These are phyloP conservation scores for Gracilinanus agilis DNA, from an alignment of 2,113 vertebrate species.

Conservation along the genomic window DNA sequence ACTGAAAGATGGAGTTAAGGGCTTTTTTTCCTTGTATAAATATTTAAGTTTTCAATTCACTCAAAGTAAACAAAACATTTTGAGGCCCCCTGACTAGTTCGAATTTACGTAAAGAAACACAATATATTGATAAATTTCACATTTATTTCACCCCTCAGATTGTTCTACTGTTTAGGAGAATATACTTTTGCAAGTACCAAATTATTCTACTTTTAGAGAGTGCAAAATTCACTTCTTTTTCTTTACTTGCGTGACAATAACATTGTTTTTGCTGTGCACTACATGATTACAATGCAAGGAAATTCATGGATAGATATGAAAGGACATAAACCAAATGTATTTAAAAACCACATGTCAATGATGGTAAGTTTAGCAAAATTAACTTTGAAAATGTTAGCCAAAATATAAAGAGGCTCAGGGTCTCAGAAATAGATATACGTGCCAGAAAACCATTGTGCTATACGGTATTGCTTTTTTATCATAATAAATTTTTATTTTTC, in stretches of 20 bases:
- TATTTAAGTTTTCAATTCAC: background rate
- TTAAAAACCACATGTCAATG: background rate
- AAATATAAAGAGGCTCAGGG: background rate
- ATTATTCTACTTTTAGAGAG: slow-evolving; percentile 12
- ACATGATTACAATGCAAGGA: background rate
- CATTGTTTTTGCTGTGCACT: slow-evolving; percentile 1
- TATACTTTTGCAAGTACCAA: slow-evolving; percentile 35
- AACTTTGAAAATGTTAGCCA: slow-evolving; percentile 28
- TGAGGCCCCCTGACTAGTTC: background rate
- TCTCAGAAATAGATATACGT: slow-evolving; percentile 1
- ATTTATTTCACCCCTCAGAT: background rate
- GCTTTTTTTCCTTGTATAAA: slow-evolving; percentile 36
- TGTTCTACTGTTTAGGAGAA: background rate
- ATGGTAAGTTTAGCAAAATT: slow-evolving; percentile 20
- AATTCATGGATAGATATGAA: slow-evolving; percentile 1
- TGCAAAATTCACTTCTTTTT: background rate
- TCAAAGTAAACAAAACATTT: background rate
- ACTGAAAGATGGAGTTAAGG: slow-evolving; percentile 26
- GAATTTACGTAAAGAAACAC: slow-evolving; percentile 21
- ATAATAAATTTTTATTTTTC: no score
- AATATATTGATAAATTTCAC: slow-evolving; percentile 22
- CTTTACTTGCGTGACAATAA: background rate
- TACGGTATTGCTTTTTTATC: no score
- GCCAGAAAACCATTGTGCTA: background rate
- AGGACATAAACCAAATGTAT: background rate